Evolutionary conservation across 2,113 vertebrate species (phyloP).

Genomic region (Piprites chloris): DNA sequence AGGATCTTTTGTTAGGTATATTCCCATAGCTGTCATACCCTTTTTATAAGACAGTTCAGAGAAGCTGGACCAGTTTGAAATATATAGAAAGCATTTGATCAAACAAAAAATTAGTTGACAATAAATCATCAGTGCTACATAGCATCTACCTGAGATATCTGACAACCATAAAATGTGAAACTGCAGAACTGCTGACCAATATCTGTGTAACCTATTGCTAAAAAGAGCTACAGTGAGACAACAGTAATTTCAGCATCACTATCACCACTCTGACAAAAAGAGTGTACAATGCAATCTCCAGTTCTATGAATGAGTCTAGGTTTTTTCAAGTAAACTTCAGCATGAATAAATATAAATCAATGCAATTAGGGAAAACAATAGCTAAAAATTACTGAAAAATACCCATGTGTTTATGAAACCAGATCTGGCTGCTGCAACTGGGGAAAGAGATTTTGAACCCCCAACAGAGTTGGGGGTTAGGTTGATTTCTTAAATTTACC

Average conservation of each 20-base stretch:
- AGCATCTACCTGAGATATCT: background rate
- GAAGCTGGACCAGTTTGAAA: background rate
- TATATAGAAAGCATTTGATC: background rate
- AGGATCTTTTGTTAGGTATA: background rate
- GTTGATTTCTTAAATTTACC: background rate
- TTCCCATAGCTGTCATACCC: background rate
- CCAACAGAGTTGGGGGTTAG: too few relatives aligned
- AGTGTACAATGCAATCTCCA: background rate
- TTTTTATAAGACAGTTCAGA: background rate
- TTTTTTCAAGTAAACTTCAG: background rate
- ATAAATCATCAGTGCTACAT: background rate
- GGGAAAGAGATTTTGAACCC: background rate
- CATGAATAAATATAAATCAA: background rate
- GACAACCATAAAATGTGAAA: background rate
- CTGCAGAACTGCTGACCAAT: background rate
- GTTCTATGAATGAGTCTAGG: background rate
- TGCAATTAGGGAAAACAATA: background rate
- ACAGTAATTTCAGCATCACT: background rate
- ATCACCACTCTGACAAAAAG: background rate
- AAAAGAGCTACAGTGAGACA: background rate
- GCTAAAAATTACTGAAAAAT: background rate
- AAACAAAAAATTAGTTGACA: background rate
- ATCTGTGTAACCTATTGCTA: background rate
- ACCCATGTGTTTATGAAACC: background rate
- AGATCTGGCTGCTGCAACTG: background rate